phyloP scores from a whole-genome alignment of 2,797 vertebrate genomes.

The Hyperoplus immaculatus region DNA sequence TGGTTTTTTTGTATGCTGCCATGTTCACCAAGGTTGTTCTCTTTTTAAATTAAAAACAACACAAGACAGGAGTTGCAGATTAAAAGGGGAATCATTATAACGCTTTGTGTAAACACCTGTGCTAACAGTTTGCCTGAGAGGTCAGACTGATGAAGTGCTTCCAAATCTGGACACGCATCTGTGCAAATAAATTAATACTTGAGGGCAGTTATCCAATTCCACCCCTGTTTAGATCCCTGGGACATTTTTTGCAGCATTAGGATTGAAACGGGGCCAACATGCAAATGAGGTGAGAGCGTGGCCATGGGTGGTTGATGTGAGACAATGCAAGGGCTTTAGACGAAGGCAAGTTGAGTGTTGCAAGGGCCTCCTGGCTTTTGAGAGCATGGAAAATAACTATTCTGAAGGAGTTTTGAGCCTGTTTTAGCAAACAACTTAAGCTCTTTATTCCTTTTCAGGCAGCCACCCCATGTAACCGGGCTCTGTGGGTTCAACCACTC shows the following conservation, averaged over 20 bases:
- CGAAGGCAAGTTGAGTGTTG: conserved; percentile 15
- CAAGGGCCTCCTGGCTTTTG: neutral
- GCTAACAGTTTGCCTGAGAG: conserved; percentile 52
- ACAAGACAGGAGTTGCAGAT: conserved; percentile 22
- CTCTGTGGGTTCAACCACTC: neutral
- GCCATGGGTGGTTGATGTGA: conserved; percentile 12
- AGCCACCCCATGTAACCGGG: neutral
- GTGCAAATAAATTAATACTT: conserved; percentile 73
- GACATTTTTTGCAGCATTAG: conserved; percentile 45
- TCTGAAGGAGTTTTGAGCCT: neutral
- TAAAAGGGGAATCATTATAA: conserved; percentile 33
- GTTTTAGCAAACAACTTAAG: neutral
- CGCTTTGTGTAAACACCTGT: conserved; percentile 39
- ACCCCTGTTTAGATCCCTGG: conserved; percentile 45
- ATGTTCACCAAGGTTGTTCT: conserved; percentile 42
- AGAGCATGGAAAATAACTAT: neutral
- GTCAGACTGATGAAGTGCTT: conserved; percentile 57
- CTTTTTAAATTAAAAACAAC: conserved; percentile 61
- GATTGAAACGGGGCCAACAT: conserved; percentile 52
- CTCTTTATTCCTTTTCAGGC: neutral
- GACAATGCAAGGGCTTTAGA: conserved; percentile 27
- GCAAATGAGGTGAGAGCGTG: conserved; percentile 47
- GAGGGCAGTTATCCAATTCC: conserved; percentile 61
- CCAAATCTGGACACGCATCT: conserved; percentile 63
- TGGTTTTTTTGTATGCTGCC: conserved; percentile 3